phyloP scores from a whole-genome alignment of 23 tunicate species.

The Ciona savignyi region DNA sequence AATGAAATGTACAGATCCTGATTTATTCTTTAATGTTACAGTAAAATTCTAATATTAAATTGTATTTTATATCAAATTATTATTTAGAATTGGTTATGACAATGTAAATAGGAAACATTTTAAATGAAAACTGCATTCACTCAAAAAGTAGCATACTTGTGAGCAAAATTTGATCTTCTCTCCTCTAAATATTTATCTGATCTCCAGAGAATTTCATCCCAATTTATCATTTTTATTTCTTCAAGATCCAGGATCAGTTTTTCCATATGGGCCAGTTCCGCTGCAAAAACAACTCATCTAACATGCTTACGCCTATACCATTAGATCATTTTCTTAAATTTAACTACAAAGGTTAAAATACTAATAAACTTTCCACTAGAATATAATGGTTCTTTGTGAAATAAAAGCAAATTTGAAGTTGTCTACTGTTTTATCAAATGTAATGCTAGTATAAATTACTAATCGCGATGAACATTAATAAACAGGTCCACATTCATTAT shows the following conservation, averaged over 20 bases:
- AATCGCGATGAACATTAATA: too few relatives aligned
- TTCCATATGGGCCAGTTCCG: constrained; percentile 52
- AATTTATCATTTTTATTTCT: constrained; percentile 42
- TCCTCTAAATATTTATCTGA: constrained; percentile 69
- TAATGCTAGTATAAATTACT: too few relatives aligned
- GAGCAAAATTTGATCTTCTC: constrained; percentile 48
- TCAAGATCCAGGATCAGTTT: constrained; percentile 57
- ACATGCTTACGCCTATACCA: too few relatives aligned
- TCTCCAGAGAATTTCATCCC: constrained; percentile 50
- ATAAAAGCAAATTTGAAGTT: too few relatives aligned
- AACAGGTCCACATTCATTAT: too few relatives aligned
- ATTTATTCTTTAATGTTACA: not conserved
- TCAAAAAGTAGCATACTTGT: constrained; percentile 29
- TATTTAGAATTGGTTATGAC: not conserved
- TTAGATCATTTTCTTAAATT: too few relatives aligned
- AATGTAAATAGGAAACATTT: not conserved
- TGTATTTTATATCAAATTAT: not conserved
- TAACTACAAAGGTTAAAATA: too few relatives aligned
- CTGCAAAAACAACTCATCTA: constrained; percentile 9
- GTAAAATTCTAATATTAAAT: not conserved
- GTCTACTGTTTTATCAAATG: too few relatives aligned
- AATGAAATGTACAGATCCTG: not conserved
- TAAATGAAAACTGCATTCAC: not conserved
- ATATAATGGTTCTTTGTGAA: too few relatives aligned
- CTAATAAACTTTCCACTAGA: too few relatives aligned